phyloP scores from a whole-genome alignment of 2,888 invertebrate genomes.

The Athalia rosae region DNA sequence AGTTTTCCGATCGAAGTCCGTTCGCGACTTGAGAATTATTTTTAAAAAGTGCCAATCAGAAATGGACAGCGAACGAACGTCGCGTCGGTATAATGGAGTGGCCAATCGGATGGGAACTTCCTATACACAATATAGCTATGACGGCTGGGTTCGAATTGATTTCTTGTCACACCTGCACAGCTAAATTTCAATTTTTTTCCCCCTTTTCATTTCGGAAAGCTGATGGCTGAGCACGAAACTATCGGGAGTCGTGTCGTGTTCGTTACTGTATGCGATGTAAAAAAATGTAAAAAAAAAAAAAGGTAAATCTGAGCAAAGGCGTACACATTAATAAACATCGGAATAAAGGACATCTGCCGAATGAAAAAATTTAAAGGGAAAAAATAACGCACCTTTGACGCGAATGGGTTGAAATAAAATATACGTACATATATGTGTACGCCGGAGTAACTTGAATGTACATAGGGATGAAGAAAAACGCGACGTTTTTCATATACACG shows the following conservation, averaged over 20 bases:
- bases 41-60: too few relatives aligned
- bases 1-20: background rate
- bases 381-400: background rate
- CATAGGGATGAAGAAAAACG: background rate
- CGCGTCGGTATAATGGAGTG: constrained; percentile 1
- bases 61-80: background rate
- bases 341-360: too few relatives aligned
- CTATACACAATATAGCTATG: background rate
- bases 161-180: constrained; percentile 29
- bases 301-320: too few relatives aligned
- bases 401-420: background rate
- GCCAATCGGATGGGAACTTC: background rate
- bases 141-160: constrained; percentile 22
- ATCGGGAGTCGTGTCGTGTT: too few relatives aligned
- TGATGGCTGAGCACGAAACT: too few relatives aligned
- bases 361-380: too few relatives aligned
- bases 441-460: background rate
- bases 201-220: too few relatives aligned
- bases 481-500: background rate
- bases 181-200: background rate
- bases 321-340: too few relatives aligned
- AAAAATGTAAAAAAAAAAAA: too few relatives aligned
- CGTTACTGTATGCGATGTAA: too few relatives aligned
- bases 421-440: background rate
- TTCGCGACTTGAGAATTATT: background rate